Percentiles rank a stretch among this genome's conserved stretches.
Conservation (phyloP, 2,888 invertebrate genomes). For the Cinara cedri region DNA sequence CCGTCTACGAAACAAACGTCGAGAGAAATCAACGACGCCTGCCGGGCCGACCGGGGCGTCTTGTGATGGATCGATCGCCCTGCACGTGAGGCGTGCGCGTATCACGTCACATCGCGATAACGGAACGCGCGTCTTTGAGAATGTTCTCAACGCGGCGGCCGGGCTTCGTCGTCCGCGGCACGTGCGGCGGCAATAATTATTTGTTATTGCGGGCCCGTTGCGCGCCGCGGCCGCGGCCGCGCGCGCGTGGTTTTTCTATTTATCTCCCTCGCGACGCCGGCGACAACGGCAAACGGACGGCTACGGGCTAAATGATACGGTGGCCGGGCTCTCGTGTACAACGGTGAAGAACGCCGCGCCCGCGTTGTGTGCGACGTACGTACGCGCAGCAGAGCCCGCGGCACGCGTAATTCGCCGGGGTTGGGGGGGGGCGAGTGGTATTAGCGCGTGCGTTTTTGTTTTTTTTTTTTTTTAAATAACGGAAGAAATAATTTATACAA, state of each 20-base stretch:
- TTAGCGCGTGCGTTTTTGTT: neutral
- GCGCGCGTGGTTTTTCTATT: constrained; percentile 1
- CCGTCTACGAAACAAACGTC: too few relatives aligned
- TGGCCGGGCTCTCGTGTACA: neutral
- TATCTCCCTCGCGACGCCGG: constrained; percentile 14
- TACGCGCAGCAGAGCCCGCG: constrained; percentile 39
- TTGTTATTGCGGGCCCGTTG: constrained; percentile 35
- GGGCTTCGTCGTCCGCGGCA: constrained; percentile 28
- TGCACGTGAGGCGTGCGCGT: too few relatives aligned
- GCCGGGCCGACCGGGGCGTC: too few relatives aligned
- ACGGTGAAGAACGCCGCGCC: constrained; percentile 2
- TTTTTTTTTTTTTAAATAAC: constrained; percentile 38
- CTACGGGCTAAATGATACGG: neutral
- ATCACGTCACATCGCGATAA: too few relatives aligned
- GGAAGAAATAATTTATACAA: neutral
- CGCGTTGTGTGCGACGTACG: too few relatives aligned
- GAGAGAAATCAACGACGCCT: too few relatives aligned
- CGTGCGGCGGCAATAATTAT: constrained; percentile 50
- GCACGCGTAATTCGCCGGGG: constrained; percentile 52
- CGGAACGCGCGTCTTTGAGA: constrained; percentile 31
- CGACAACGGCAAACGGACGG: neutral
- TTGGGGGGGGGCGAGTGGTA: constrained; percentile 42
- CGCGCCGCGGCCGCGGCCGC: neutral
- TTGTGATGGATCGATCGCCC: too few relatives aligned
- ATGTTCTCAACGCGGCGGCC: constrained; percentile 31